These are phyloP conservation scores for Xanthostigma xanthostigma DNA, from an alignment of 2,888 invertebrate genomes.

Conservation along the genomic window DNA sequence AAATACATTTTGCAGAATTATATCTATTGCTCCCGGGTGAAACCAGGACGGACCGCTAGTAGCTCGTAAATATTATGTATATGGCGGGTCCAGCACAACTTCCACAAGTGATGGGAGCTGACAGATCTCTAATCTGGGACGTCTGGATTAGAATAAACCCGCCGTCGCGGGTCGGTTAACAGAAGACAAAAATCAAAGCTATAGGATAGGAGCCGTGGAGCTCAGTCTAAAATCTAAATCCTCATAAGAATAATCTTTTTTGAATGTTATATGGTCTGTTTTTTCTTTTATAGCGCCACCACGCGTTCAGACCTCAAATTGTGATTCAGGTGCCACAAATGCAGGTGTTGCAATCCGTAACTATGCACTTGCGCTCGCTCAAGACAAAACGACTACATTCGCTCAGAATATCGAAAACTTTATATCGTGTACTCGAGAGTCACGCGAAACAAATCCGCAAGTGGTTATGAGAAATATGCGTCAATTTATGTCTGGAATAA, in stretches of 20 bases:
- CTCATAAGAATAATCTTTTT: constrained; percentile 1
- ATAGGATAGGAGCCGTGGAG: not conserved
- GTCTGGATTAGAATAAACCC: not conserved
- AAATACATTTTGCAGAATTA: too few species aligned
- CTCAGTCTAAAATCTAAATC: not conserved
- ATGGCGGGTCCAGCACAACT: too few species aligned
- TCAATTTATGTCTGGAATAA: constrained; percentile 97
- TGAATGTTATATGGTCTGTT: constrained; percentile 9
- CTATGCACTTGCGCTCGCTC: constrained; percentile 66
- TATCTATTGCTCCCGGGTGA: too few species aligned
- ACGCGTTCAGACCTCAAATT: constrained; percentile 51
- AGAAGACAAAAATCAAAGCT: too few species aligned
- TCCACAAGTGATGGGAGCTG: not conserved
- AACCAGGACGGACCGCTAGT: too few species aligned
- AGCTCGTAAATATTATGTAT: too few species aligned
- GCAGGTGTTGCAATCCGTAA: constrained; percentile 58
- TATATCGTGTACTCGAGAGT: constrained; percentile 82
- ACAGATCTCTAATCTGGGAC: too few species aligned
- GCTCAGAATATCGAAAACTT: constrained; percentile 88
- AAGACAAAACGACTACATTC: constrained; percentile 77
- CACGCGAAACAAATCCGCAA: constrained; percentile 75
- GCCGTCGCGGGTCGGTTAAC: not conserved
- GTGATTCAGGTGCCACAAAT: constrained; percentile 38
- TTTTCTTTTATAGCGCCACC: constrained; percentile 53
- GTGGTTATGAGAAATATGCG: constrained; percentile 79